Percentiles rank a stretch among this genome's conserved stretches.
phyloP scores from a whole-genome alignment of 2,113 vertebrate genomes.

The Sturnus vulgaris region DNA sequence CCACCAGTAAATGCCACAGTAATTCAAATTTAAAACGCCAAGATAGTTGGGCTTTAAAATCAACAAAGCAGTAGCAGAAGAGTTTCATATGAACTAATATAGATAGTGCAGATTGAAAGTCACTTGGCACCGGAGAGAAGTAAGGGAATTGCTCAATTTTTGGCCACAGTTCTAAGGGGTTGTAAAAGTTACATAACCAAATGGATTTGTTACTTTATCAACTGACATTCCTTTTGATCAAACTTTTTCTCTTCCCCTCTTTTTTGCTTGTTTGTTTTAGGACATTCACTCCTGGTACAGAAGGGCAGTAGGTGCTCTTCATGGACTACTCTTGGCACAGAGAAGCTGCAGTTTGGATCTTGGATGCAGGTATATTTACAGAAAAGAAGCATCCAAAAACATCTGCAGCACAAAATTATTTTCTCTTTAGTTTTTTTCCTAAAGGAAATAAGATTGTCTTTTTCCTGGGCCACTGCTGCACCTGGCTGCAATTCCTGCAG shows the following conservation, averaged over 20 bases:
- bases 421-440: not conserved
- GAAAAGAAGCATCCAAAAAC: not conserved
- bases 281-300: not conserved
- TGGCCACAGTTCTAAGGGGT: not conserved
- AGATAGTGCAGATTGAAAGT: not conserved
- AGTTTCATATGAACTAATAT: not conserved
- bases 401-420: not conserved
- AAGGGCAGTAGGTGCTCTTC: not conserved
- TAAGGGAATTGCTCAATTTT: not conserved
- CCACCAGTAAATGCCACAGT: not conserved
- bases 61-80: not conserved
- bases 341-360: not conserved
- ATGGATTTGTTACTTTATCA: not conserved
- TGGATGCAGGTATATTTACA: not conserved
- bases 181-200: not conserved
- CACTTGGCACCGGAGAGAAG: not conserved
- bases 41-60: not conserved
- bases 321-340: not conserved
- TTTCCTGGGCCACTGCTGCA: not conserved
- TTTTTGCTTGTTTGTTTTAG: not conserved
- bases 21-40: not conserved
- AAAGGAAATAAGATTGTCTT: not conserved
- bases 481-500: not conserved
- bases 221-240: not conserved
- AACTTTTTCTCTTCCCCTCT: not conserved